Evolutionary conservation across 1,140 invertebrate species (phyloP).

Genomic region (Agraylea sexmaculata): DNA sequence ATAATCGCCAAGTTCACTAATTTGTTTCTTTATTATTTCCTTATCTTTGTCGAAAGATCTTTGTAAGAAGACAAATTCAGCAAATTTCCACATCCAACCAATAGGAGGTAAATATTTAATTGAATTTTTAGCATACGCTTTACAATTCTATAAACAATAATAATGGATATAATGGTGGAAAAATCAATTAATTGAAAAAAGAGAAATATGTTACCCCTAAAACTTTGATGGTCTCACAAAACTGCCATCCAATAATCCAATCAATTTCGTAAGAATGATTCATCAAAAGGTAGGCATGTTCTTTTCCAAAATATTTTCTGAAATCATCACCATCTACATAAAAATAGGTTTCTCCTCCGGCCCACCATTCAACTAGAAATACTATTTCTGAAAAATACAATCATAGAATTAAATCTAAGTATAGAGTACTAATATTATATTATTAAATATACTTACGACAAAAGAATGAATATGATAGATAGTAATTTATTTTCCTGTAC

Average conservation of each 20-base stretch:
- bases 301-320: conserved; percentile 69
- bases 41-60: conserved; percentile 85
- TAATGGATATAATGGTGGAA: conserved; percentile 16
- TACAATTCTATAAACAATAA: conserved; percentile 65
- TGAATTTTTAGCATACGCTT: conserved; percentile 89
- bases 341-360: conserved; percentile 56
- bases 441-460: conserved; percentile 63
- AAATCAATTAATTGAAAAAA: conserved; percentile 2
- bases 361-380: conserved; percentile 90
- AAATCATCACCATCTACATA: conserved; percentile 71
- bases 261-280: conserved; percentile 95
- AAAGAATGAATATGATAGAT: conserved; percentile 79
- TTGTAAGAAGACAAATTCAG: conserved; percentile 85
- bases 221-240: conserved; percentile 62
- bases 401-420: background rate
- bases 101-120: conserved; percentile 85
- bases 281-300: conserved; percentile 84
- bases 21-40: conserved; percentile 65
- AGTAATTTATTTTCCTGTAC: conserved; percentile 86
- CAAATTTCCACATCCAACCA: conserved; percentile 92
- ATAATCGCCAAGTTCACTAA: conserved; percentile 73
- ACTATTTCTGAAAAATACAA: conserved; percentile 64
- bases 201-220: conserved; percentile 56
- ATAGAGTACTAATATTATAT: background rate
- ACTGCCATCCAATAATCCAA: conserved; percentile 84